Percentiles rank a stretch among this genome's conserved stretches.
These are phyloP conservation scores for Drosophila nasuta DNA, from an alignment of 1,140 invertebrate genomes.

Conservation along the genomic window DNA sequence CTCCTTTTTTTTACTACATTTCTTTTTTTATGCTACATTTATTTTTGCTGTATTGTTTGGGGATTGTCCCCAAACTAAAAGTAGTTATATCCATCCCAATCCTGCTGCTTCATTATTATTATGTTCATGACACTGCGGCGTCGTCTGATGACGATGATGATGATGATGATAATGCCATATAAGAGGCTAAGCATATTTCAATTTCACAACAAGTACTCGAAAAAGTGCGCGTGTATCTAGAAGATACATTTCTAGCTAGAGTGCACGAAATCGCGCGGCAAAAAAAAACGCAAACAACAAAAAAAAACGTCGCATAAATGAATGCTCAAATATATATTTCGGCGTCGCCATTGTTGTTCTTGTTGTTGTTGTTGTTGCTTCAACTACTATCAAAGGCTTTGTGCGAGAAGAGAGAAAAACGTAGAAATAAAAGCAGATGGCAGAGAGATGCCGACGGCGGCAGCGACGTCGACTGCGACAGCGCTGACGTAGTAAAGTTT, in stretches of 20 bases:
- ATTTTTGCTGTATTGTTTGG: background rate
- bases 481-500: conserved; percentile 26
- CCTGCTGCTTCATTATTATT: conserved; percentile 17
- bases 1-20: conserved; percentile 1
- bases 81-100: conserved; percentile 13
- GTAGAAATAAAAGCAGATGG: conserved; percentile 52
- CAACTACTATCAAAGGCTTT: conserved; percentile 77
- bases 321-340: conserved; percentile 77
- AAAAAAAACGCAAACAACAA: conserved; percentile 29
- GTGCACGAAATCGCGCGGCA: conserved; percentile 70
- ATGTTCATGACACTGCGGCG: conserved; percentile 41
- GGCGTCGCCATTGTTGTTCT: conserved; percentile 64
- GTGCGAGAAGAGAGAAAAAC: conserved; percentile 47
- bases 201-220: conserved; percentile 62
- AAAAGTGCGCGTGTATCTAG: conserved; percentile 71
- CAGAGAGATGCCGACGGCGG: conserved; percentile 12
- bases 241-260: conserved; percentile 76
- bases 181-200: conserved; percentile 70
- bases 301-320: conserved; percentile 66
- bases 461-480: conserved; percentile 14
- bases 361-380: conserved; percentile 49
- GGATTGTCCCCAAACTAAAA: conserved; percentile 1
- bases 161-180: conserved; percentile 80
- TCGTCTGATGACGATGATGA: conserved; percentile 54
- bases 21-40: background rate